phyloP scores from a whole-genome alignment of 2,113 vertebrate species.

The Crypturellus undulatus region DNA sequence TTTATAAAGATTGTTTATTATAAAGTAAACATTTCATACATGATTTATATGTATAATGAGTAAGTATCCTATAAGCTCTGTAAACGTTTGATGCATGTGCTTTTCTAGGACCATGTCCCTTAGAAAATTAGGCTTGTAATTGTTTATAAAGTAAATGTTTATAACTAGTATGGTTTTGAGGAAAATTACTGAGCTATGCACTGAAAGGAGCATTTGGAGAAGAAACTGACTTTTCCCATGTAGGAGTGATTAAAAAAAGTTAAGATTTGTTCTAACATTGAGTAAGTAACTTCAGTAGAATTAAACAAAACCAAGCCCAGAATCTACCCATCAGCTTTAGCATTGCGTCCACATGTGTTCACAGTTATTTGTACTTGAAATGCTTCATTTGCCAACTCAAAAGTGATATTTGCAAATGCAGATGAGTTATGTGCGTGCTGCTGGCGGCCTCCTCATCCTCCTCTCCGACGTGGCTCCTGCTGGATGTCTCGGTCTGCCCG shows the following conservation, averaged over 20 bases:
- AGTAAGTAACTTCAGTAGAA: neutral
- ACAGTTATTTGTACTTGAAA: conserved; percentile 56
- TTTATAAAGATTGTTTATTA: neutral
- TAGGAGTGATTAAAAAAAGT: neutral
- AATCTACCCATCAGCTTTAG: neutral
- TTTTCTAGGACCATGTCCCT: conserved; percentile 21
- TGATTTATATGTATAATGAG: neutral
- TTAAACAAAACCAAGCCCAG: neutral
- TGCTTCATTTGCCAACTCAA: conserved; percentile 54
- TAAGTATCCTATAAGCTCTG: conserved; percentile 26
- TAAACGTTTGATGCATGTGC: neutral
- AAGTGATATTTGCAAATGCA: conserved; percentile 59
- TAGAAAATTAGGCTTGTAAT: neutral
- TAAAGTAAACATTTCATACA: neutral
- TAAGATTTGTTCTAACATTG: neutral
- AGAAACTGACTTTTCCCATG: neutral
- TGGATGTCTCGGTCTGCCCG: conserved; percentile 51
- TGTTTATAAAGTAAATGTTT: neutral
- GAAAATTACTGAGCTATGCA: neutral
- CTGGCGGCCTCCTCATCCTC: conserved; percentile 48
- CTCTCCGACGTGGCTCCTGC: conserved; percentile 41
- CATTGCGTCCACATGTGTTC: conserved; percentile 16
- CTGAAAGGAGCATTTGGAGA: neutral
- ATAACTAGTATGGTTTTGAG: neutral
- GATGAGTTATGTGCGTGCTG: conserved; percentile 26